phyloP scores from a whole-genome alignment of 2,888 invertebrate genomes.

The Oligia latruncula region DNA sequence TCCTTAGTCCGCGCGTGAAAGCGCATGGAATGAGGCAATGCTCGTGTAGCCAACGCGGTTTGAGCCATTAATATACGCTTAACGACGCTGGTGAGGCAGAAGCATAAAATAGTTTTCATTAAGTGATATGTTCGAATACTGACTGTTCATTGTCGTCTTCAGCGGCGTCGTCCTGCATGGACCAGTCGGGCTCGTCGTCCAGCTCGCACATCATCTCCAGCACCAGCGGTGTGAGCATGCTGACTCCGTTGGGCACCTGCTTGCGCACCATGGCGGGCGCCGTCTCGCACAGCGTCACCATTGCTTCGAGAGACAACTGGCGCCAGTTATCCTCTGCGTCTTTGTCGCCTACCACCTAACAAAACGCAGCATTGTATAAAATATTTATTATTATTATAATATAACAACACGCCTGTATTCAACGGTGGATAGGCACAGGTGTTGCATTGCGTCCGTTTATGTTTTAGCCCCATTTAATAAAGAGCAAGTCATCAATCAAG shows the following conservation, averaged over 20 bases:
- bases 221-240: slow-evolving; percentile 94
- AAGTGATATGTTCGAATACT: slow-evolving; percentile 58
- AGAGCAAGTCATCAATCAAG: not conserved
- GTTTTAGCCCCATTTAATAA: not conserved
- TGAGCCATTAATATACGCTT: not conserved
- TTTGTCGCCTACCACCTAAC: slow-evolving; percentile 92
- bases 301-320: slow-evolving; percentile 96
- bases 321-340: slow-evolving; percentile 95
- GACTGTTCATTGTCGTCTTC: slow-evolving; percentile 97
- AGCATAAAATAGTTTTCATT: not conserved
- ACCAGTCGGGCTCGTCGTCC: slow-evolving; percentile 97
- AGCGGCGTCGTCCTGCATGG: slow-evolving; percentile 95
- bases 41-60: not conserved
- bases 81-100: too few relatives aligned
- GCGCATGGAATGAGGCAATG: not conserved
- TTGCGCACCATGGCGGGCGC: slow-evolving; percentile 99
- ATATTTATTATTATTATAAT: slow-evolving; percentile 1
- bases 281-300: slow-evolving; percentile 96
- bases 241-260: slow-evolving; percentile 95
- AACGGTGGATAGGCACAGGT: not conserved
- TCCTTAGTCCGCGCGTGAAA: not conserved
- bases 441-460: not conserved
- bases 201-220: slow-evolving; percentile 98
- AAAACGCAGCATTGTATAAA: not conserved
- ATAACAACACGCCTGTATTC: not conserved